Evolutionary conservation across 2,888 invertebrate genomes (phyloP).

Genomic region (Xanthia togata): DNA sequence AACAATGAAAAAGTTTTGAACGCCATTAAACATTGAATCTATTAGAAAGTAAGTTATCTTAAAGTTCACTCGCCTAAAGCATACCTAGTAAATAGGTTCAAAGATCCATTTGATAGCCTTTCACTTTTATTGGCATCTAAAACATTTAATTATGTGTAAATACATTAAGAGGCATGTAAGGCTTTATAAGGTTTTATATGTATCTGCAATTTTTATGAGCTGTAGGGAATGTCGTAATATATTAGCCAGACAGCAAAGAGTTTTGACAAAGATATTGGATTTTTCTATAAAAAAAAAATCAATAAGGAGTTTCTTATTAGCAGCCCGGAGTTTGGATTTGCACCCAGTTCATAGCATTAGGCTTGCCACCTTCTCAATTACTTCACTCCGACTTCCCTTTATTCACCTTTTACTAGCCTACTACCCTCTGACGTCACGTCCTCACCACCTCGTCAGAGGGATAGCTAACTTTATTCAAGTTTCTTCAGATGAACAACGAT

Average conservation of each 20-base stretch:
- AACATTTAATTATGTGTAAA: slow-evolving; percentile 39
- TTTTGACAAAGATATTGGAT: neutral
- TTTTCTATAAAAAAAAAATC: neutral
- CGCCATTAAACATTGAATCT: slow-evolving; percentile 48
- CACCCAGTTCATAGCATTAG: neutral
- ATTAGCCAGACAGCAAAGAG: neutral
- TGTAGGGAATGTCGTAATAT: neutral
- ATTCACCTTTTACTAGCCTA: neutral
- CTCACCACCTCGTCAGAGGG: slow-evolving; percentile 1
- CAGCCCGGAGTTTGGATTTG: neutral
- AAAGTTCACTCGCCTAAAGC: slow-evolving; percentile 19
- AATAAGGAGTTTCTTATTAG: neutral
- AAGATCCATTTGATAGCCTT: slow-evolving; percentile 8
- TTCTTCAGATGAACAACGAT: slow-evolving; percentile 14
- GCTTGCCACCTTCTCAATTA: neutral
- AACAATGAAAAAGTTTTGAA: slow-evolving; percentile 51
- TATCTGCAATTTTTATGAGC: neutral
- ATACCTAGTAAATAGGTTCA: neutral
- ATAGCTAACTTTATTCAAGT: slow-evolving; percentile 44
- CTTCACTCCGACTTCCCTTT: no score
- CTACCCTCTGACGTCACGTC: slow-evolving; percentile 8
- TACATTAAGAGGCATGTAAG: neutral
- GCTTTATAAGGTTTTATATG: neutral
- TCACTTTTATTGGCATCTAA: slow-evolving; percentile 41
- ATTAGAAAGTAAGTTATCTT: slow-evolving; percentile 30